These are phyloP conservation scores for Platyura marginata DNA, from an alignment of 1,140 invertebrate species.

Conservation along the genomic window DNA sequence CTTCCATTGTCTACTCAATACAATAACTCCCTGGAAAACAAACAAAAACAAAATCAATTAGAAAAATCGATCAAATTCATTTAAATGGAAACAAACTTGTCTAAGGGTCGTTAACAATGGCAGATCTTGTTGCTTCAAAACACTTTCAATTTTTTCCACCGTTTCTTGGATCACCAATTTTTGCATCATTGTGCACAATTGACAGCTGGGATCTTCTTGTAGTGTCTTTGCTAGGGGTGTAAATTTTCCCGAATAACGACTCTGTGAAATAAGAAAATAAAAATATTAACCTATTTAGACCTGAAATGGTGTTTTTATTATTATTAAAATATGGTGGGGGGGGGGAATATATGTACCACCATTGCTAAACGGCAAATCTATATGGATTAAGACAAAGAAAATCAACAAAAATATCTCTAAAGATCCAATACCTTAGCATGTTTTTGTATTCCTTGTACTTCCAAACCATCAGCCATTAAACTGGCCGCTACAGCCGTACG, in stretches of 20 bases:
- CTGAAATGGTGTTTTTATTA: neutral
- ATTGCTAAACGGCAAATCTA: no score
- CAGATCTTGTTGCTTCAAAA: slow-evolving; percentile 63
- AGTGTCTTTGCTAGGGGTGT: slow-evolving; percentile 79
- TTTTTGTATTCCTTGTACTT: slow-evolving; percentile 28
- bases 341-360: no score
- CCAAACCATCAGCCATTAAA: slow-evolving; percentile 86
- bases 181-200: slow-evolving; percentile 75
- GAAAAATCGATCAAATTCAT: neutral
- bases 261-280: slow-evolving; percentile 33
- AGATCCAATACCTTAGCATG: neutral
- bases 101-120: slow-evolving; percentile 77
- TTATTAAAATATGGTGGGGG: no score
- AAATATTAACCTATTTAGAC: slow-evolving; percentile 4
- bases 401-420: neutral
- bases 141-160: slow-evolving; percentile 56
- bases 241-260: slow-evolving; percentile 67
- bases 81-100: slow-evolving; percentile 31
- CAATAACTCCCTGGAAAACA: slow-evolving; percentile 58
- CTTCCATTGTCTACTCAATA: slow-evolving; percentile 90
- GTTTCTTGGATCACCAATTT: slow-evolving; percentile 65
- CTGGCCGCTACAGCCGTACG: slow-evolving; percentile 80
- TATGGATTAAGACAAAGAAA: neutral
- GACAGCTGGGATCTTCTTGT: slow-evolving; percentile 90
- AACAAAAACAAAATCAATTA: slow-evolving; percentile 5